Conservation (phyloP, 2,888 invertebrate genomes). For the Drosophila flavopinicola region DNA sequence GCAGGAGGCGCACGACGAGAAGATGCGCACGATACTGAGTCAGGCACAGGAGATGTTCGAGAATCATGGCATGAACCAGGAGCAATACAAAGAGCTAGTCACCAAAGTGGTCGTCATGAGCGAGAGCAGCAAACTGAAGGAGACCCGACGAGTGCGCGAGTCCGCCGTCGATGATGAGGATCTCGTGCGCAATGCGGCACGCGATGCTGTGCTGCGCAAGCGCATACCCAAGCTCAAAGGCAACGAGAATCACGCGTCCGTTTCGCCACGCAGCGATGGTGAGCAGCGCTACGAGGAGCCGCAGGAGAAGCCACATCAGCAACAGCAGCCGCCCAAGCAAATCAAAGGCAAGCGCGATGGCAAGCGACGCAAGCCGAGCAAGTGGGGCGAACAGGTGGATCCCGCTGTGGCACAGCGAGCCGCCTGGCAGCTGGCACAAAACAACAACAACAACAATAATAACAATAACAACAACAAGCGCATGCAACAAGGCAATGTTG, state of each 20-base stretch:
- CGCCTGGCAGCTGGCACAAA: slow-evolving; percentile 62
- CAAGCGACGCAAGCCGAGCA: slow-evolving; percentile 80
- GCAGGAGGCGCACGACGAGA: slow-evolving; percentile 87
- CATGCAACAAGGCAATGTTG: slow-evolving; percentile 18
- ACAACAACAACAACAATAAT: slow-evolving; percentile 47
- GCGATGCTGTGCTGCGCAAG: slow-evolving; percentile 83
- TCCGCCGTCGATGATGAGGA: slow-evolving; percentile 81
- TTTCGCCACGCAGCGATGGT: slow-evolving; percentile 66
- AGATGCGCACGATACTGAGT: slow-evolving; percentile 91
- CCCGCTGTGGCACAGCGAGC: slow-evolving; percentile 61
- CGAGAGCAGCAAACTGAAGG: slow-evolving; percentile 90
- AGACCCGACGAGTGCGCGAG: slow-evolving; percentile 90
- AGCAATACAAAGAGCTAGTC: slow-evolving; percentile 90
- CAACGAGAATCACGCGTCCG: slow-evolving; percentile 59
- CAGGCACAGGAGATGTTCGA: slow-evolving; percentile 92
- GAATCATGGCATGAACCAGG: slow-evolving; percentile 90
- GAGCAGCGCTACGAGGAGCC: slow-evolving; percentile 68
- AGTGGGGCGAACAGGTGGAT: slow-evolving; percentile 80
- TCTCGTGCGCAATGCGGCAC: slow-evolving; percentile 83
- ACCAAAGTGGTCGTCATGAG: slow-evolving; percentile 91
- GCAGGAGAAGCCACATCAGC: slow-evolving; percentile 21
- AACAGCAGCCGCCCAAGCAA: slow-evolving; percentile 23
- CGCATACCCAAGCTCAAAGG: slow-evolving; percentile 84
- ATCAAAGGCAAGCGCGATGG: slow-evolving; percentile 58
- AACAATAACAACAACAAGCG: slow-evolving; percentile 44